Evolutionary conservation across 2,888 invertebrate species (phyloP).

Genomic region (Chymomyza caudatula): DNA sequence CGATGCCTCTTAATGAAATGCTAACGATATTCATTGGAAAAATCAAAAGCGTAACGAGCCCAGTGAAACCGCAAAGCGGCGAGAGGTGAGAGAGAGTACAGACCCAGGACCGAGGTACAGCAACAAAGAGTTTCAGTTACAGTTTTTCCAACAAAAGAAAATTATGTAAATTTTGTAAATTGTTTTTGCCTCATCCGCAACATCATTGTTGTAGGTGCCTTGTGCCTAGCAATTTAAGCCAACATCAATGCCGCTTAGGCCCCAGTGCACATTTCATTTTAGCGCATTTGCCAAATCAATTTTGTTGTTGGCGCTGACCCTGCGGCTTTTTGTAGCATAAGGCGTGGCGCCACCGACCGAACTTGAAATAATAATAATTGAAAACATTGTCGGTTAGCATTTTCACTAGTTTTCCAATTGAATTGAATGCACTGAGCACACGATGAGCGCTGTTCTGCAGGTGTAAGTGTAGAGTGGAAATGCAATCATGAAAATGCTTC

Average conservation of each 20-base stretch:
- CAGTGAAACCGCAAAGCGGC: constrained; percentile 10
- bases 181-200: constrained; percentile 47
- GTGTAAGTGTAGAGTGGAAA: background rate
- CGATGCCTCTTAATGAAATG: constrained; percentile 57
- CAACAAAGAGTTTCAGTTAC: constrained; percentile 38
- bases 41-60: constrained; percentile 55
- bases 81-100: background rate
- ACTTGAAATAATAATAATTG: constrained; percentile 70
- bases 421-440: constrained; percentile 23
- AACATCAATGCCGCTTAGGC: constrained; percentile 20
- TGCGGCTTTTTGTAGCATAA: constrained; percentile 18
- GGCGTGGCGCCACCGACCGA: constrained; percentile 35
- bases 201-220: background rate
- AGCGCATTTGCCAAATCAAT: constrained; percentile 53
- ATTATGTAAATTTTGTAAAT: constrained; percentile 67
- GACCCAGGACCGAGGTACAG: background rate
- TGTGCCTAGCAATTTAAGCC: constrained; percentile 47
- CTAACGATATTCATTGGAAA: constrained; percentile 66
- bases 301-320: constrained; percentile 32
- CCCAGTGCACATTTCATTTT: constrained; percentile 39
- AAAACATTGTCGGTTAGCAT: constrained; percentile 48
- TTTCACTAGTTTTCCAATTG: constrained; percentile 51
- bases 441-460: background rate
- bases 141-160: constrained; percentile 50
- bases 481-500: background rate